Conservation (phyloP, 2,113 vertebrate genomes). For the Caretta caretta region DNA sequence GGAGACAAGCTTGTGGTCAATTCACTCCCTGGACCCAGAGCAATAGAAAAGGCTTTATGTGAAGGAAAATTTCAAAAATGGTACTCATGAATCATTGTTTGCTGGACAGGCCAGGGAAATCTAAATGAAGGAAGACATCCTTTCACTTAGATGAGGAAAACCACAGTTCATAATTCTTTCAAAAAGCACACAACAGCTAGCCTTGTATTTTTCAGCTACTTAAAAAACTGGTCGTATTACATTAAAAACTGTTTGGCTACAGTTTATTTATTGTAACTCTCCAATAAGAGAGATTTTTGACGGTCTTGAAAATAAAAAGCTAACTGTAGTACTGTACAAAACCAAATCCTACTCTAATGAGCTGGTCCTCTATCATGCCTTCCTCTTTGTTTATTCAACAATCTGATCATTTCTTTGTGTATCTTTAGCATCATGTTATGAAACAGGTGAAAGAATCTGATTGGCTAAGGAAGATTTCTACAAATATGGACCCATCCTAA, state of each 20-base stretch:
- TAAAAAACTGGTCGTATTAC: conserved; percentile 43
- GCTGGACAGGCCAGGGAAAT: conserved; percentile 56
- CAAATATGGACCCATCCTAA: not conserved
- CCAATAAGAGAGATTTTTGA: conserved; percentile 20
- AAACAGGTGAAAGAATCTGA: not conserved
- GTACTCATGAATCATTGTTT: conserved; percentile 74
- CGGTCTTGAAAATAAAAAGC: not conserved
- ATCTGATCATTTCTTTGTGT: not conserved
- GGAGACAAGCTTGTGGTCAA: conserved; percentile 69
- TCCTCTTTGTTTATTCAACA: not conserved
- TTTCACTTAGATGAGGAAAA: conserved; percentile 69
- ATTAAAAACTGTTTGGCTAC: conserved; percentile 24
- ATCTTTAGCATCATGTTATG: not conserved
- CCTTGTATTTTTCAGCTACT: conserved; percentile 51
- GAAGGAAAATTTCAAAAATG: conserved; percentile 52
- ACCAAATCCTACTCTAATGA: not conserved
- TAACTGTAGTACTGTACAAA: not conserved
- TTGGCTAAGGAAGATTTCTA: not conserved
- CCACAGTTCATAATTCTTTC: conserved; percentile 74
- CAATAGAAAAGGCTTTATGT: conserved; percentile 40
- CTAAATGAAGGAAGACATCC: conserved; percentile 72
- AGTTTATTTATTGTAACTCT: conserved; percentile 48
- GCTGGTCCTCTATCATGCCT: not conserved
- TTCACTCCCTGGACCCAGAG: conserved; percentile 44
- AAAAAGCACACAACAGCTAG: conserved; percentile 51